Conservation (phyloP, 2,113 vertebrate genomes). For the Caloenas nicobarica region DNA sequence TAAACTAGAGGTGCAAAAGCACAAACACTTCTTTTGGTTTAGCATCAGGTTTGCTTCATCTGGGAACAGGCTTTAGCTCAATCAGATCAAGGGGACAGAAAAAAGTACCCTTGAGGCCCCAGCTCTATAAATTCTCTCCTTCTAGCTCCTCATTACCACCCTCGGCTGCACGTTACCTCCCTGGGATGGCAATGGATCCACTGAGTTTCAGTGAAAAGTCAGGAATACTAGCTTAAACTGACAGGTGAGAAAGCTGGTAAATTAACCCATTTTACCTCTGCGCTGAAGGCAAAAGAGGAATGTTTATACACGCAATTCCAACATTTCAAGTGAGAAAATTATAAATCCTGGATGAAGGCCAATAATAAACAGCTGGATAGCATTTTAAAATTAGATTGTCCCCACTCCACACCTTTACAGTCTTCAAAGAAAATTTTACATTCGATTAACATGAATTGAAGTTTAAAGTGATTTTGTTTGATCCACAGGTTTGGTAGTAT, state of each 20-base stretch:
- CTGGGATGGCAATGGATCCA: background rate
- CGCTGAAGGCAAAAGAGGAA: background rate
- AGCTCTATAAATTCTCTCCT: background rate
- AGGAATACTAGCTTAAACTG: background rate
- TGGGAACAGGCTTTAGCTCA: background rate
- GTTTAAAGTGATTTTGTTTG: background rate
- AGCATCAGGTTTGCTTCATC: background rate
- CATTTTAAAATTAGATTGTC: background rate
- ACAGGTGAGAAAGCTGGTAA: background rate
- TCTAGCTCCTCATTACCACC: background rate
- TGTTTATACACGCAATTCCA: background rate
- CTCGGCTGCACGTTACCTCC: background rate
- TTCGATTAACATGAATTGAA: background rate
- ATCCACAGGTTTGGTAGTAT: background rate
- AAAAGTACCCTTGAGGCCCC: background rate
- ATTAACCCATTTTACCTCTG: background rate
- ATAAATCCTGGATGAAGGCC: background rate
- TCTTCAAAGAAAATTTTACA: background rate
- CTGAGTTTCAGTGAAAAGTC: background rate
- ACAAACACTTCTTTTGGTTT: background rate
- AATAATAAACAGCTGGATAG: background rate
- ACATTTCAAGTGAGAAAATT: background rate
- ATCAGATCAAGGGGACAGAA: background rate
- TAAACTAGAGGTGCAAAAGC: background rate
- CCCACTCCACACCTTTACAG: background rate